Conservation (phyloP, 2,888 invertebrate species). For the Dicycla oo region DNA sequence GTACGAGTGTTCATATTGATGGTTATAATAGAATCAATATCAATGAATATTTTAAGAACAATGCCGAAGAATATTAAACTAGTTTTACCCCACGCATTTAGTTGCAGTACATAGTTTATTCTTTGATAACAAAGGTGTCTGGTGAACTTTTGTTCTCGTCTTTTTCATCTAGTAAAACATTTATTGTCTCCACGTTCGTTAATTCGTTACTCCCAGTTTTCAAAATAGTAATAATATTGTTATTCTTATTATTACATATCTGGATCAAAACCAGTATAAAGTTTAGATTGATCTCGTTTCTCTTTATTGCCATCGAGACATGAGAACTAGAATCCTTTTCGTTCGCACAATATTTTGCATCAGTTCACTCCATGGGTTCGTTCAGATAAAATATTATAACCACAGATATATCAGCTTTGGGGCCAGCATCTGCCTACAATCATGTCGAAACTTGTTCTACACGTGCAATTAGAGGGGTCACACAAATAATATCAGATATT, state of each 20-base stretch:
- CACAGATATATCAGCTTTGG: slow-evolving; percentile 46
- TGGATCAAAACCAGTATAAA: background rate
- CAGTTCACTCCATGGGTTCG: slow-evolving; percentile 7
- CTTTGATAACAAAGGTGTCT: background rate
- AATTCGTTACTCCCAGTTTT: background rate
- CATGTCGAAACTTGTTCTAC: slow-evolving; percentile 83
- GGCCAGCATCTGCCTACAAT: slow-evolving; percentile 71
- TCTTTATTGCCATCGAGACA: background rate
- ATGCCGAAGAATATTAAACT: slow-evolving; percentile 6
- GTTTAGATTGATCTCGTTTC: slow-evolving; percentile 11
- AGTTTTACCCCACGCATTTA: background rate
- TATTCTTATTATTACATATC: background rate
- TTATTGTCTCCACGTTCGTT: background rate
- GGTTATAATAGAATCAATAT: slow-evolving; percentile 25
- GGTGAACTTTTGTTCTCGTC: background rate
- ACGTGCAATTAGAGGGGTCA: slow-evolving; percentile 82
- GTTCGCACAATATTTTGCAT: slow-evolving; percentile 28
- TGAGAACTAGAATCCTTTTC: slow-evolving; percentile 32
- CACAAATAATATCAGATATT: slow-evolving; percentile 72
- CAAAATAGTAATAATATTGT: background rate
- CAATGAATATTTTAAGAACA: slow-evolving; percentile 15
- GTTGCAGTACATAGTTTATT: background rate
- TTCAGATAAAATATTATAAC: slow-evolving; percentile 6
- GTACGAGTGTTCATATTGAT: background rate
- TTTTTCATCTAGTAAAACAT: background rate